Evolutionary conservation across 2,797 vertebrate species (phyloP).

Genomic region (Manis pentadactyla): DNA sequence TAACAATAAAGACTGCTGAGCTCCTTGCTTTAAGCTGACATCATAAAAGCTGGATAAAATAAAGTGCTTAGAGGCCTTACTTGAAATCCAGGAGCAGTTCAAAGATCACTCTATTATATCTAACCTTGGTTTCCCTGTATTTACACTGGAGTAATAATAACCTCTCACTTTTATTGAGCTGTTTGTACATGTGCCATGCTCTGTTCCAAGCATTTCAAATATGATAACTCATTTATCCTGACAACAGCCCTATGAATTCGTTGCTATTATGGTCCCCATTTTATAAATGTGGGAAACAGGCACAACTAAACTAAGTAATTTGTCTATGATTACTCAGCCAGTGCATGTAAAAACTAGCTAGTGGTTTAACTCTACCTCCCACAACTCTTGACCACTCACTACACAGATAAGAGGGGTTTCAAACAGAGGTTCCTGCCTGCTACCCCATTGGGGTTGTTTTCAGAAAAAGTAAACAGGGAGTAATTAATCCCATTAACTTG

Average conservation of each 20-base stretch:
- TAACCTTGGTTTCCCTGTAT: conserved; percentile 43
- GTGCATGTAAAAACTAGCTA: background rate
- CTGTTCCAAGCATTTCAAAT: conserved; percentile 30
- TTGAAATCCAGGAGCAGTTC: conserved; percentile 55
- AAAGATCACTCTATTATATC: conserved; percentile 42
- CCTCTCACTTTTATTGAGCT: conserved; percentile 50
- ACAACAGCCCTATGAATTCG: background rate
- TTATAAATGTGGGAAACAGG: conserved; percentile 42
- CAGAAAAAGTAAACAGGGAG: conserved; percentile 3
- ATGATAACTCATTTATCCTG: conserved; percentile 55
- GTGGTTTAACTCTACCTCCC: background rate
- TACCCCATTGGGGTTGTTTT: conserved; percentile 29
- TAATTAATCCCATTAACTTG: conserved; percentile 50
- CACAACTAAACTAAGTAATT: conserved; percentile 23
- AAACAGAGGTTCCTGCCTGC: background rate
- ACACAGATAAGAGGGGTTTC: background rate
- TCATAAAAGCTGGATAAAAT: conserved; percentile 59
- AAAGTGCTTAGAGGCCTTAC: conserved; percentile 46
- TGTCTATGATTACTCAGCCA: background rate
- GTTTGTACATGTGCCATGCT: conserved; percentile 30
- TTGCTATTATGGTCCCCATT: background rate
- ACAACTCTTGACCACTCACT: background rate
- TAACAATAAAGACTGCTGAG: conserved; percentile 55
- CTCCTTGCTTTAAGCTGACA: conserved; percentile 46
- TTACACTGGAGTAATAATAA: conserved; percentile 45